phyloP scores from a whole-genome alignment of 1,140 invertebrate genomes.

The Ectropis grisescens region DNA sequence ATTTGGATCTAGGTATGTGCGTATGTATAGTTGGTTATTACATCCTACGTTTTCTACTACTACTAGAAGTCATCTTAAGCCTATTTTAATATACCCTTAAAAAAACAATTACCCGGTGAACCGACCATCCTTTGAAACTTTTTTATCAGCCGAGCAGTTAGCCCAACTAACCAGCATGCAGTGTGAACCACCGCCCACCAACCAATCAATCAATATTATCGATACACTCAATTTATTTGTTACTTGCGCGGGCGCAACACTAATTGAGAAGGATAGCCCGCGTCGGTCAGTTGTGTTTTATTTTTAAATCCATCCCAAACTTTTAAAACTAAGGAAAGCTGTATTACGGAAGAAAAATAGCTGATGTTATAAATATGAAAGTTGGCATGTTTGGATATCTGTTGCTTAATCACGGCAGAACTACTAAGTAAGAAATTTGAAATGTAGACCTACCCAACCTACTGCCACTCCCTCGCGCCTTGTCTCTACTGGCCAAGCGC shows the following conservation, averaged over 20 bases:
- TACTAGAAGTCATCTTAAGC: too few relatives aligned
- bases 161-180: too few relatives aligned
- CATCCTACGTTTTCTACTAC: too few relatives aligned
- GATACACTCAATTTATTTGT: slow-evolving; percentile 17
- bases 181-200: background rate
- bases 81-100: too few relatives aligned
- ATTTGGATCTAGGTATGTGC: too few relatives aligned
- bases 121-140: too few relatives aligned
- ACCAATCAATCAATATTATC: slow-evolving; percentile 24
- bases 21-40: too few relatives aligned
- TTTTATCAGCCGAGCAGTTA: too few relatives aligned
- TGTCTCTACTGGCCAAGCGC: too few relatives aligned
- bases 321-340: background rate
- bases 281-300: background rate
- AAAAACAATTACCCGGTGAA: too few relatives aligned
- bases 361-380: background rate
- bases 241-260: slow-evolving; percentile 3
- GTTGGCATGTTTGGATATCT: background rate
- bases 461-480: too few relatives aligned
- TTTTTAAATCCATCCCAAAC: background rate
- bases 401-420: background rate
- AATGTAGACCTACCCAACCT: background rate
- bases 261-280: slow-evolving; percentile 6
- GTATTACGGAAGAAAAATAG: background rate
- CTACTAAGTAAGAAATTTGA: background rate